phyloP scores from a whole-genome alignment of 2,888 invertebrate species.

The Theretra japonica region DNA sequence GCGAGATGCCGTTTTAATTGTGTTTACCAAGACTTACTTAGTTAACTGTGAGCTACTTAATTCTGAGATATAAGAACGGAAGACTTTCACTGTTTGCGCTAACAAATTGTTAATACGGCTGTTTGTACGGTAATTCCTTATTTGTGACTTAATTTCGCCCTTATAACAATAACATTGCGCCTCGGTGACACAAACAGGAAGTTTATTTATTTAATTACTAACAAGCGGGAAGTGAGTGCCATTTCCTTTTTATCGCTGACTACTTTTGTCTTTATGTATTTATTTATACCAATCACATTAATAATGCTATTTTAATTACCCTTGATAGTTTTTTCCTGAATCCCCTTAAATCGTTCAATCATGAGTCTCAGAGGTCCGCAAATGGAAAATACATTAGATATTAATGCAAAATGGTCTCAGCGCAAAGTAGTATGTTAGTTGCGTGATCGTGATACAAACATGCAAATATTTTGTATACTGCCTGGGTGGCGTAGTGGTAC shows the following conservation, averaged over 20 bases:
- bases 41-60: constrained; percentile 70
- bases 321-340: too few species aligned
- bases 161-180: constrained; percentile 7
- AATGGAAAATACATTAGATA: constrained; percentile 6
- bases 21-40: constrained; percentile 74
- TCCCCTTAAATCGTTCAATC: too few species aligned
- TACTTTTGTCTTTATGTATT: not conserved
- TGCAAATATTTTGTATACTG: constrained; percentile 21
- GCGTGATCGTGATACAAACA: constrained; percentile 2
- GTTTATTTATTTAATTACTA: constrained; percentile 11
- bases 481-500: too few species aligned
- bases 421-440: not conserved
- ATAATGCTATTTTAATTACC: not conserved
- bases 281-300: not conserved
- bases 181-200: not conserved
- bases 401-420: not conserved
- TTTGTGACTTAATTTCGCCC: constrained; percentile 6
- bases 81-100: constrained; percentile 53
- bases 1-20: constrained; percentile 77
- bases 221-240: not conserved
- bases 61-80: constrained; percentile 54
- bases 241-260: not conserved
- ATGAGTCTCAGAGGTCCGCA: not conserved
- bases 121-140: constrained; percentile 31
- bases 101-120: constrained; percentile 47